Conservation (phyloP, 2,888 invertebrate genomes). For the Drosophila greeni region DNA sequence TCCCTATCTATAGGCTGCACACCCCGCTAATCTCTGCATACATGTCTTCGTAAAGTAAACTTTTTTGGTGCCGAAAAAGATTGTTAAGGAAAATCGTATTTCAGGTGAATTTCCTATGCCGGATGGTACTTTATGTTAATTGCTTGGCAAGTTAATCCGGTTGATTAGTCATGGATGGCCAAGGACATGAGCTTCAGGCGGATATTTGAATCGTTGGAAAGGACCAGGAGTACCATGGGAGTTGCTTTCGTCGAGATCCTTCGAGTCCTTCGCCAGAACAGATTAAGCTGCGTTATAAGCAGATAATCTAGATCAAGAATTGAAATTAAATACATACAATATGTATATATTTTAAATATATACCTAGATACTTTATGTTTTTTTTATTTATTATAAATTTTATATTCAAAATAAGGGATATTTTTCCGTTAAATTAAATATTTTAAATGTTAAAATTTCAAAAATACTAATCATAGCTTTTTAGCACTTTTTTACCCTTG, state of each 20-base stretch:
- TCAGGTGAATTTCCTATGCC: neutral
- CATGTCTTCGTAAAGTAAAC: neutral
- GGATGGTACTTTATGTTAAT: neutral
- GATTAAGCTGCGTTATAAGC: neutral
- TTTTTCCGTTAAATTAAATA: too few relatives aligned
- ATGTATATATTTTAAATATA: too few relatives aligned
- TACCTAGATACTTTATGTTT: too few relatives aligned
- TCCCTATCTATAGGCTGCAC: neutral
- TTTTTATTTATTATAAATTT: too few relatives aligned
- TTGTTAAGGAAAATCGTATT: neutral
- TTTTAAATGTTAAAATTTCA: too few relatives aligned
- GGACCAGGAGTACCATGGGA: neutral
- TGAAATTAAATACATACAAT: too few relatives aligned
- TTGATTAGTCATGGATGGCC: neutral
- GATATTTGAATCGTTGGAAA: neutral
- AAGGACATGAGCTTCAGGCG: neutral
- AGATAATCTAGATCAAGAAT: too few relatives aligned
- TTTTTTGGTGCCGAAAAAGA: neutral
- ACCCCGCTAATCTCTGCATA: constrained; percentile 16
- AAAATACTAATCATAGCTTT: too few relatives aligned
- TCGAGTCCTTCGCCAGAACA: neutral
- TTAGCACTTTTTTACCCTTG: too few relatives aligned
- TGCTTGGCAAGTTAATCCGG: too few relatives aligned
- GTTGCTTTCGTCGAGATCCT: neutral
- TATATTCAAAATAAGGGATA: too few relatives aligned